Percentiles rank a stretch among this genome's conserved stretches.
These are phyloP conservation scores for Amblyjoppa proteus DNA, from an alignment of 2,888 invertebrate species.

Conservation along the genomic window DNA sequence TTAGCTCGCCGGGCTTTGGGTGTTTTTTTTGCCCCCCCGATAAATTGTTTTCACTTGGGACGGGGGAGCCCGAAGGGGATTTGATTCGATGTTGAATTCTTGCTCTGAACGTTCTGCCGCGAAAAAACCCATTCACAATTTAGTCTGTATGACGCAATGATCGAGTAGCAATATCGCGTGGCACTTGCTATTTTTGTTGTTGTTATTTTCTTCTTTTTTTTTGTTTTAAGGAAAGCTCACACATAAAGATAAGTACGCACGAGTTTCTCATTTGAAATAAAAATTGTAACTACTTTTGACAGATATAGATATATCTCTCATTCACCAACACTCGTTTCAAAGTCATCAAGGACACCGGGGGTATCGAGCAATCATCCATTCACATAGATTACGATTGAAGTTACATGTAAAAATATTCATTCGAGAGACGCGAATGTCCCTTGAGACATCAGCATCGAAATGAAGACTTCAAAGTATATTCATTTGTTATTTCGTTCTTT, in stretches of 20 bases:
- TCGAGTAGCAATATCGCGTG: constrained; percentile 10
- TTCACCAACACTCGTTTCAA: constrained; percentile 49
- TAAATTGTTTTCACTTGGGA: constrained; percentile 19
- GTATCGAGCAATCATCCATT: constrained; percentile 61
- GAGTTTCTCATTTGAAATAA: constrained; percentile 46
- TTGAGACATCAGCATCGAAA: constrained; percentile 52
- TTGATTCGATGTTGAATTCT: constrained; percentile 59
- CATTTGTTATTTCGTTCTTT: constrained; percentile 30
- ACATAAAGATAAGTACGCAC: constrained; percentile 59
- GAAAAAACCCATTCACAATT: constrained; percentile 22
- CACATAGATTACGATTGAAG: constrained; percentile 63
- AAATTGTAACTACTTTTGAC: constrained; percentile 53
- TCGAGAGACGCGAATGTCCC: constrained; percentile 56
- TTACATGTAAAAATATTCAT: constrained; percentile 71
- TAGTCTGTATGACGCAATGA: constrained; percentile 27
- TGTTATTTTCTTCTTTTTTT: background rate
- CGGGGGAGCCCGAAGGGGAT: background rate
- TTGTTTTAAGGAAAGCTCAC: constrained; percentile 42
- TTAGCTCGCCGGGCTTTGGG: background rate
- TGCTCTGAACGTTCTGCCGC: constrained; percentile 29
- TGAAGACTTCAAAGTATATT: constrained; percentile 57
- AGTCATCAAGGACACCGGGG: constrained; percentile 32
- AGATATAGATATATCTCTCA: constrained; percentile 56
- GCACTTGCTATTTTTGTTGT: background rate
- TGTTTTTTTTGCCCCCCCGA: background rate